Percentiles rank a stretch among this genome's conserved stretches.
These are phyloP conservation scores for Agrochola macilenta DNA, from an alignment of 2,888 invertebrate species.

Conservation along the genomic window DNA sequence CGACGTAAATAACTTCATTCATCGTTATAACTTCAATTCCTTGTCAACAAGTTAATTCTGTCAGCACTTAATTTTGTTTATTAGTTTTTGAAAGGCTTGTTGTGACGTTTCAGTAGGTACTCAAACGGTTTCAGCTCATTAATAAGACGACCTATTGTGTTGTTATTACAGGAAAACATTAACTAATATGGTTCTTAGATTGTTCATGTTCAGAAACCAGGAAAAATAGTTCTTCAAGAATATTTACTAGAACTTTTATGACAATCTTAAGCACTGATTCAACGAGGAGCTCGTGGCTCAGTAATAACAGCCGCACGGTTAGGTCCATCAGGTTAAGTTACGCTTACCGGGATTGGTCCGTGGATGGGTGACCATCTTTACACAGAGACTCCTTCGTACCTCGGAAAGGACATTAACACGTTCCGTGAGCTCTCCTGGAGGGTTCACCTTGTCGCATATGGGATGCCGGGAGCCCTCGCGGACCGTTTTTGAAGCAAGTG, in stretches of 20 bases:
- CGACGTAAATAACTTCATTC: conserved; percentile 24
- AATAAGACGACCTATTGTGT: conserved; percentile 57
- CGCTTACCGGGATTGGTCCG: too few species aligned
- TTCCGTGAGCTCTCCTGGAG: too few species aligned
- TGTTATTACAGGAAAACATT: conserved; percentile 55
- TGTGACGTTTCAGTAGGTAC: conserved; percentile 10
- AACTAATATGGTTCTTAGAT: conserved; percentile 46
- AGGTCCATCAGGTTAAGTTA: too few species aligned
- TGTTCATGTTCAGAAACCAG: conserved; percentile 22
- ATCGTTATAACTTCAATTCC: conserved; percentile 27
- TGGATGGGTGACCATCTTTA: too few species aligned
- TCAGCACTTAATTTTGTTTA: conserved; percentile 14
- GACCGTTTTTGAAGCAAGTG: too few species aligned
- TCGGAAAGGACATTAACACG: too few species aligned
- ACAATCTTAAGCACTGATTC: neutral
- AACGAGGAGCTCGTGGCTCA: neutral
- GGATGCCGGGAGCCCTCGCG: too few species aligned
- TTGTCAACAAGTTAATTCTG: conserved; percentile 10
- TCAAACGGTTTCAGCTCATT: conserved; percentile 43
- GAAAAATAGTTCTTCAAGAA: conserved; percentile 25
- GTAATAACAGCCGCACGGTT: too few species aligned
- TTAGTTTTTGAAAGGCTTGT: conserved; percentile 44
- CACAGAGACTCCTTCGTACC: too few species aligned
- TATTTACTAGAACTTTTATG: conserved; percentile 23
- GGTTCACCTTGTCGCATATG: too few species aligned